These are phyloP conservation scores for Seriola aureovittata DNA, from an alignment of 2,113 vertebrate genomes.

Conservation along the genomic window DNA sequence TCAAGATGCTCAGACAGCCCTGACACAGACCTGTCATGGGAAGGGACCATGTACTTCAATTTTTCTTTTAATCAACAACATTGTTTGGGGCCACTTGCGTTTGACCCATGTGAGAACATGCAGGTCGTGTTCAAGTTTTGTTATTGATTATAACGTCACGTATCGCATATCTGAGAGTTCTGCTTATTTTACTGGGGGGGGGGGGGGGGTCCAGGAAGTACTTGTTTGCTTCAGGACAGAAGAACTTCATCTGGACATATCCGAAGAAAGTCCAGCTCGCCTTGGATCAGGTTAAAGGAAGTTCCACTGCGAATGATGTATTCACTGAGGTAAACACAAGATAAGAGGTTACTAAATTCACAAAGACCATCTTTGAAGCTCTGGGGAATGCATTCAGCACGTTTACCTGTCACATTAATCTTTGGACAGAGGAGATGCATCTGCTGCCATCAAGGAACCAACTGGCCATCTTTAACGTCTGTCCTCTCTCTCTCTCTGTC, in stretches of 20 bases:
- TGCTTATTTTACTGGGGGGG: slow-evolving; percentile 37
- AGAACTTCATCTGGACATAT: slow-evolving; percentile 29
- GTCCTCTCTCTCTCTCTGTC: slow-evolving; percentile 31
- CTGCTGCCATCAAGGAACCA: slow-evolving; percentile 49
- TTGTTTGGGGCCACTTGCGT: slow-evolving; percentile 29
- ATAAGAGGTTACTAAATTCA: slow-evolving; percentile 68
- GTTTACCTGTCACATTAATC: slow-evolving; percentile 70
- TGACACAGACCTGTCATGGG: slow-evolving; percentile 58
- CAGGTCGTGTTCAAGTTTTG: slow-evolving; percentile 3
- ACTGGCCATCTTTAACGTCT: slow-evolving; percentile 22
- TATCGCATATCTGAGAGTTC: background rate
- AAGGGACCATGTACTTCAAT: background rate
- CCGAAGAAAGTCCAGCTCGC: slow-evolving; percentile 42
- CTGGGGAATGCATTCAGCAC: slow-evolving; percentile 34
- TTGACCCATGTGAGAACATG: background rate
- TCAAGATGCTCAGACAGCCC: slow-evolving; percentile 55
- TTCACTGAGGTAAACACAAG: slow-evolving; percentile 59
- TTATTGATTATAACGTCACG: slow-evolving; percentile 1
- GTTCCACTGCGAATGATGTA: slow-evolving; percentile 59
- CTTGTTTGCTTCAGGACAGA: slow-evolving; percentile 58
- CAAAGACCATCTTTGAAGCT: slow-evolving; percentile 63
- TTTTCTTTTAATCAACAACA: slow-evolving; percentile 56
- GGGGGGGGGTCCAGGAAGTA: slow-evolving; percentile 51
- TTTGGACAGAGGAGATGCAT: slow-evolving; percentile 57
- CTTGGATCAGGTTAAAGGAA: slow-evolving; percentile 50